phyloP scores from a whole-genome alignment of 2,113 vertebrate genomes.

The Muscicapa adusta region DNA sequence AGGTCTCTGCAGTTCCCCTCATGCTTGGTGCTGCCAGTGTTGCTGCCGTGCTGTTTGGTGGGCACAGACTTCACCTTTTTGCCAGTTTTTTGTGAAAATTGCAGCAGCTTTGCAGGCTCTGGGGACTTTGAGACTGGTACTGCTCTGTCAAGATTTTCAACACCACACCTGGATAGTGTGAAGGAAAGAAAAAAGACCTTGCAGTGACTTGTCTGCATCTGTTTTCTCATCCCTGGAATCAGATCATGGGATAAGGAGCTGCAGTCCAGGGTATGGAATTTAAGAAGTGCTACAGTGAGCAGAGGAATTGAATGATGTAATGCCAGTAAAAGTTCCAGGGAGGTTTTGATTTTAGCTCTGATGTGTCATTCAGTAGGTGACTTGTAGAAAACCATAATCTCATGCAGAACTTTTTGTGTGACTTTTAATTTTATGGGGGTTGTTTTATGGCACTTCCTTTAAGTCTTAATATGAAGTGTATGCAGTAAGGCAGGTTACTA shows the following conservation, averaged over 20 bases:
- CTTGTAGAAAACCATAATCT: background rate
- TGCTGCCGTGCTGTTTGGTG: accelerated
- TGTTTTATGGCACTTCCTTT: background rate
- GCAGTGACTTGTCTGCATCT: accelerated
- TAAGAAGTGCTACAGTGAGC: background rate
- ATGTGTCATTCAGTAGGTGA: background rate
- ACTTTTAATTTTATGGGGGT: background rate
- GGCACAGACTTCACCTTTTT: background rate
- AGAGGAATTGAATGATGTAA: accelerated
- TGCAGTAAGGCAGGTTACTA: background rate
- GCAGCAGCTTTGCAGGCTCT: background rate
- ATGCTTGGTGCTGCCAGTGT: background rate
- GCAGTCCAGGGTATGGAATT: accelerated
- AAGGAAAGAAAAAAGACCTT: background rate
- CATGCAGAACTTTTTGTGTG: background rate
- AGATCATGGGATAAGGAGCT: background rate
- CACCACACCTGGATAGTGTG: accelerated
- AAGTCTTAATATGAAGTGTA: background rate
- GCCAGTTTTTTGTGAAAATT: background rate
- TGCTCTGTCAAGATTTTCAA: background rate
- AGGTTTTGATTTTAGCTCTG: background rate
- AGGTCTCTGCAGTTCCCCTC: accelerated
- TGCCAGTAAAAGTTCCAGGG: background rate
- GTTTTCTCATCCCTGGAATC: background rate
- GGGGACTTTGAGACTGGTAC: background rate